Evolutionary conservation across 2,113 vertebrate species (phyloP), one percentile per base, ranked within the genome.

Genomic region (Elephantulus edwardii): DNA sequence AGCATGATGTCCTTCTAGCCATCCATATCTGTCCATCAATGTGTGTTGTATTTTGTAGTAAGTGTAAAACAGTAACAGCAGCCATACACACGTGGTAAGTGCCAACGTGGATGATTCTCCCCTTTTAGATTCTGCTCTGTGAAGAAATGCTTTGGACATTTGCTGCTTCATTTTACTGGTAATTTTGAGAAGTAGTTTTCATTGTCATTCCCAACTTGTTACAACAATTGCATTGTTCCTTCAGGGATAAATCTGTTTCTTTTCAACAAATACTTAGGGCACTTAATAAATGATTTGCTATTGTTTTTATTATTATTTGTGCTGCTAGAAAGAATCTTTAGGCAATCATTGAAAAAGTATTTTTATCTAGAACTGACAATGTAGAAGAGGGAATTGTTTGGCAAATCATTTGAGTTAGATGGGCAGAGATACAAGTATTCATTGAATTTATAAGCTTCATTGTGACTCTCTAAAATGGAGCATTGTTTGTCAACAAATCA

Each of bases 401-500:
- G 90, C 80, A 93, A 96, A 95, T 83, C 75, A 58, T 13, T 94
- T 82, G 83, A 95, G 94, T 70, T 40, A 87, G 89, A n/a, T 88
- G 76, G 88, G 56, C 88, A 89, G 17, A 40, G 87, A 91, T 91
- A 95, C 82, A 96, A 97, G 93, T 95, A 96, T 96, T 96, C 93
- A 82, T 64, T 88, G 76, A 62, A 80, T 87, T 94, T 96, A 86
- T 75, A 94, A 94, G 58, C 95, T 96, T 97, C 96, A 83, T 90
- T 96, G 74, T 77, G 86, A 74, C 56, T 96, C 64, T 93, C 35
- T 95, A 93, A 97, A 97, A 96, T 88, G 91, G 52, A 95, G 81
- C 94, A 95, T 95, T 90, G 86, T 95, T 96, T 97, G 50, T 92
- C 84, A 91, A 95, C 94, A 96, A 96, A 96, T 96, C 92, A 96